phyloP scores from a whole-genome alignment of 2,797 vertebrate genomes.

The Oreonectes daqikongensis region DNA sequence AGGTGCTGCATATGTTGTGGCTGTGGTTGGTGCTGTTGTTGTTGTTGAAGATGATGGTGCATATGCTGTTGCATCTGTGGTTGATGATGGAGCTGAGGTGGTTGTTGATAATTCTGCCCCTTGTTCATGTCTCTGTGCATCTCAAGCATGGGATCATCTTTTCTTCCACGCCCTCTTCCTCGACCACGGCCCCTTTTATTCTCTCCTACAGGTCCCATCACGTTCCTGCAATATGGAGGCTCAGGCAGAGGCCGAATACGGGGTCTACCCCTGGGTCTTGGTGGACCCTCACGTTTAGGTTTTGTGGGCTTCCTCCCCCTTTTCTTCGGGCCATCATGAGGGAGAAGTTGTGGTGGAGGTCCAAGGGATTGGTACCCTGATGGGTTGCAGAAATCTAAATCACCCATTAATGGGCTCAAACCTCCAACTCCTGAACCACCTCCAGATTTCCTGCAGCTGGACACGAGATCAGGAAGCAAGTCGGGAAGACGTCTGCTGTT shows the following conservation, averaged over 20 bases:
- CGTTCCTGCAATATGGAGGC: constrained; percentile 74
- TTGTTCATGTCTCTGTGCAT: constrained; percentile 74
- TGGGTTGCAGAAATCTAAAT: constrained; percentile 85
- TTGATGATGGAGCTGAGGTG: constrained; percentile 59
- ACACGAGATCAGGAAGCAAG: constrained; percentile 88
- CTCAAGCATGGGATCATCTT: constrained; percentile 70
- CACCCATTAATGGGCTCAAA: constrained; percentile 83
- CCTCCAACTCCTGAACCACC: constrained; percentile 66
- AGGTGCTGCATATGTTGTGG: constrained; percentile 61
- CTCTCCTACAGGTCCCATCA: constrained; percentile 77
- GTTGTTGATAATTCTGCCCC: constrained; percentile 67
- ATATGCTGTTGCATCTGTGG: constrained; percentile 59
- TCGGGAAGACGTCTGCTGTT: constrained; percentile 84
- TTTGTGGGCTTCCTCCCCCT: constrained; percentile 90
- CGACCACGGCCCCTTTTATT: constrained; percentile 82
- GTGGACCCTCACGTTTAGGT: constrained; percentile 90
- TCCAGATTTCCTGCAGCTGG: constrained; percentile 83
- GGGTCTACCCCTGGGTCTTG: constrained; percentile 85
- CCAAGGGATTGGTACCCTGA: constrained; percentile 70
- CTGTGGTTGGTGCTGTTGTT: constrained; percentile 54
- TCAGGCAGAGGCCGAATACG: constrained; percentile 86
- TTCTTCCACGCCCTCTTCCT: constrained; percentile 78
- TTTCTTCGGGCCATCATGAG: constrained; percentile 82
- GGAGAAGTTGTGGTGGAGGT: constrained; percentile 69
- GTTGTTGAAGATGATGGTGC: constrained; percentile 61